Conservation (phyloP, 2,888 invertebrate genomes). For the Cephus runcator region DNA sequence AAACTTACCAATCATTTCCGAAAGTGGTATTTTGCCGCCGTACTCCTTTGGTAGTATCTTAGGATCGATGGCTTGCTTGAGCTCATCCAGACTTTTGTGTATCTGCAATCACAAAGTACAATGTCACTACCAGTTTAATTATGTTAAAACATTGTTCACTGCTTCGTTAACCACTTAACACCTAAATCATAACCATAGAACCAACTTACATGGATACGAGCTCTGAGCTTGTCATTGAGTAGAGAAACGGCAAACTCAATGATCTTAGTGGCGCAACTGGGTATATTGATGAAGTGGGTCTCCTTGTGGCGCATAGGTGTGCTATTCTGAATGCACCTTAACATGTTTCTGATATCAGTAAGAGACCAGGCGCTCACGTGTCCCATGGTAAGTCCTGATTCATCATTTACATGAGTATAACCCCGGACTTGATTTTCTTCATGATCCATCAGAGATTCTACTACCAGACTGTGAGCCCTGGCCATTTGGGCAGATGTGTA, state of each 20-base stretch:
- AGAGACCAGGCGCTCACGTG: slow-evolving; percentile 86
- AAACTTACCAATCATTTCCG: slow-evolving; percentile 80
- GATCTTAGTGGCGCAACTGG: slow-evolving; percentile 81
- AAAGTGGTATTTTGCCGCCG: slow-evolving; percentile 84
- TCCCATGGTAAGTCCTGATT: slow-evolving; percentile 84
- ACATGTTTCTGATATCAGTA: slow-evolving; percentile 79
- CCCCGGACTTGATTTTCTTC: slow-evolving; percentile 86
- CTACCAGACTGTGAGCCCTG: slow-evolving; percentile 85
- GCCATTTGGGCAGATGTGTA: slow-evolving; percentile 87
- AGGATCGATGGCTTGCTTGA: slow-evolving; percentile 77
- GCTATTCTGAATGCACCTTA: slow-evolving; percentile 85
- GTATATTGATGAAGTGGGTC: slow-evolving; percentile 88
- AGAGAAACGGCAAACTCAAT: slow-evolving; percentile 85
- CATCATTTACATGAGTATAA: slow-evolving; percentile 85
- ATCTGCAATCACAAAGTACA: slow-evolving; percentile 67
- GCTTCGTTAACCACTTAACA: neutral
- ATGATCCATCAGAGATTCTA: slow-evolving; percentile 86
- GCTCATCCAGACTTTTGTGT: slow-evolving; percentile 79
- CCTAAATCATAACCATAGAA: neutral
- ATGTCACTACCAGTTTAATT: neutral
- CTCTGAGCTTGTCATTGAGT: slow-evolving; percentile 85
- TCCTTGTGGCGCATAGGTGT: slow-evolving; percentile 92
- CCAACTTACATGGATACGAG: slow-evolving; percentile 78
- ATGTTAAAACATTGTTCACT: neutral
- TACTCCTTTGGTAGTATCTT: slow-evolving; percentile 87